Base-by-base conservation (phyloP, 35 echinoderm and acorn worm species). In the Nesometra sesokonis region DNA sequence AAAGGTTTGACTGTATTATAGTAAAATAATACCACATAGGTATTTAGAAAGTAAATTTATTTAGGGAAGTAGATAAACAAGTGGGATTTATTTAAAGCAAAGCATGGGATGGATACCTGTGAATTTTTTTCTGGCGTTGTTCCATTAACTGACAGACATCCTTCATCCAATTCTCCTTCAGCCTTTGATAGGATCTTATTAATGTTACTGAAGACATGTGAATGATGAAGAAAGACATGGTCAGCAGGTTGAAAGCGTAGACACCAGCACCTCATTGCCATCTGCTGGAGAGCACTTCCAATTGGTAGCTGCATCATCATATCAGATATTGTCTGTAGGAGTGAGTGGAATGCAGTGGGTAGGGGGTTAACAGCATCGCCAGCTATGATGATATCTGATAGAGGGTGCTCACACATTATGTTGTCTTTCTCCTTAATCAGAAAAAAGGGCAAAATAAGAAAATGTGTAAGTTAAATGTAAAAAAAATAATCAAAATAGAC, bases 171-270 rank as follows among this genome's bases (percentile, higher is more conserved):
- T 77, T 97, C 95, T 32, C 46, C 87, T 77, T 93, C 88, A 3
- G 95, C 91, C 37, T 89, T 88, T n/a, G 95, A 97, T 30, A 97
- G 36, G 31, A 97, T 97, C 43, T 90, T 82, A 79, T 94, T 97
- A 91, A 97, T 97, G 85, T 97, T 97, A 47, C 95, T 97, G 85
- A 97, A 97, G 8, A 97, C 95, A 31, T 97, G 95, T 27, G 95
- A 97, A 78, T 91, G 92, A 82, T 97, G 95, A 9, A 97, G 82
- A 84, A 97, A 97, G 17, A 97, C 83, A 40, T 97, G 95, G 77
- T 97, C 95, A 32, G 92, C 83, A 11, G 89, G 93, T 7, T 92
- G 77, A 78, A 97, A 97, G 9, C 89, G 90, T 43, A 97, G 84
- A 37, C 95, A 94, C 95, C 95, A 97, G 84, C 95, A 97, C 32